These are phyloP conservation scores for Glaucopsyche alexis DNA, from an alignment of 2,888 invertebrate species.

Conservation along the genomic window DNA sequence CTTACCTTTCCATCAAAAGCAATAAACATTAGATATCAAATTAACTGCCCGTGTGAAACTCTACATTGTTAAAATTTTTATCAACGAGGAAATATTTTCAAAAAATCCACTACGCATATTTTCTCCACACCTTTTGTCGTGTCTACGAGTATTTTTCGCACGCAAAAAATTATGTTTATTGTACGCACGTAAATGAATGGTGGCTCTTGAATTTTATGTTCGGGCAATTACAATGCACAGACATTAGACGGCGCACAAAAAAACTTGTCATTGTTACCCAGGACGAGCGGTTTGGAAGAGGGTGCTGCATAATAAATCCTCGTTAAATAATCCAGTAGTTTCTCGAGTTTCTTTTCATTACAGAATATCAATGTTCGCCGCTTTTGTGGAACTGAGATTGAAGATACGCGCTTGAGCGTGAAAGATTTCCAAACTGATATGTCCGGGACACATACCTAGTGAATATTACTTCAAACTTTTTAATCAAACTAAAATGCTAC, in stretches of 20 bases:
- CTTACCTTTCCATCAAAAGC: too few species aligned
- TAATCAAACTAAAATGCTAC: too few species aligned
- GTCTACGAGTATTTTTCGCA: not conserved
- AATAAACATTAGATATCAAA: too few species aligned
- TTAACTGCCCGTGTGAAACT: not conserved
- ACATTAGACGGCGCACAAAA: conserved; percentile 15
- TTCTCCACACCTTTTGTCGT: not conserved
- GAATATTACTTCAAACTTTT: not conserved
- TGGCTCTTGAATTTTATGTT: not conserved
- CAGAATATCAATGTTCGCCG: conserved; percentile 24
- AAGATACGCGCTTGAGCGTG: not conserved
- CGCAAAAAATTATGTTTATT: conserved; percentile 5
- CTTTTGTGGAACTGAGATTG: not conserved
- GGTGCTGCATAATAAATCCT: conserved; percentile 25
- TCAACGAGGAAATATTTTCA: not conserved
- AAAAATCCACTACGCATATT: conserved; percentile 13
- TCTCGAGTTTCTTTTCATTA: conserved; percentile 17
- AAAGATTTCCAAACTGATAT: conserved; percentile 9
- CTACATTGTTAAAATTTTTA: not conserved
- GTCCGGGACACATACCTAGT: not conserved
- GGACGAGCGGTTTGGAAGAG: conserved; percentile 16
- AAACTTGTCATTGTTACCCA: conserved; percentile 22
- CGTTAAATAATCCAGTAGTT: conserved; percentile 26
- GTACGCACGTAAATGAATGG: conserved; percentile 12
- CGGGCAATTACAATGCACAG: conserved; percentile 25